phyloP scores from a whole-genome alignment of 2,888 invertebrate species.

The Seira musarum region DNA sequence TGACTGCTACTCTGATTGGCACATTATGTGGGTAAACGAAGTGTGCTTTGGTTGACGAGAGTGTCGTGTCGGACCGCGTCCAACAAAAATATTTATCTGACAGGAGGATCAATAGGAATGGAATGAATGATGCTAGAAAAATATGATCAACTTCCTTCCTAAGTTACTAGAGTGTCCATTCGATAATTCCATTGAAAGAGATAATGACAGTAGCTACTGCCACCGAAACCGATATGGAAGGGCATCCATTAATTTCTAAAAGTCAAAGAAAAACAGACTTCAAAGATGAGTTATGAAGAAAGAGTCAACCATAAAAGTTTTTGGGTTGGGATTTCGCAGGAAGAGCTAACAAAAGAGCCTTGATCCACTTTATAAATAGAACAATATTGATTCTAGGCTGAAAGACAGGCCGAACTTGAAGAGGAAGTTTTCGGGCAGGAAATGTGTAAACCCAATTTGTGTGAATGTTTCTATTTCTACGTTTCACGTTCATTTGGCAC shows the following conservation, averaged over 20 bases:
- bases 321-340: neutral
- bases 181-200: neutral
- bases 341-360: slow-evolving; percentile 24
- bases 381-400: neutral
- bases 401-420: slow-evolving; percentile 13
- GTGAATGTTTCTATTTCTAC: too few species aligned
- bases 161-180: neutral
- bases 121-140: neutral
- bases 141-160: neutral
- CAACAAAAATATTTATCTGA: slow-evolving; percentile 19
- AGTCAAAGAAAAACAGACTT: neutral
- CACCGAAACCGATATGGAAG: neutral
- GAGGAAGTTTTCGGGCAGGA: slow-evolving; percentile 28
- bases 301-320: slow-evolving; percentile 6
- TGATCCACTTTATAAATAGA: slow-evolving; percentile 45
- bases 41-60: neutral
- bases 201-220: neutral
- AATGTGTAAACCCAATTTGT: too few species aligned
- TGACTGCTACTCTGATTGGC: slow-evolving; percentile 10
- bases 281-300: neutral
- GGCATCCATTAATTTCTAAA: neutral
- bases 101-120: neutral
- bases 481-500: too few species aligned
- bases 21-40: neutral
- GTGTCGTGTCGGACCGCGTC: neutral